Conservation (phyloP, 2,113 vertebrate species). For the Daphoenositta chrysoptera region DNA sequence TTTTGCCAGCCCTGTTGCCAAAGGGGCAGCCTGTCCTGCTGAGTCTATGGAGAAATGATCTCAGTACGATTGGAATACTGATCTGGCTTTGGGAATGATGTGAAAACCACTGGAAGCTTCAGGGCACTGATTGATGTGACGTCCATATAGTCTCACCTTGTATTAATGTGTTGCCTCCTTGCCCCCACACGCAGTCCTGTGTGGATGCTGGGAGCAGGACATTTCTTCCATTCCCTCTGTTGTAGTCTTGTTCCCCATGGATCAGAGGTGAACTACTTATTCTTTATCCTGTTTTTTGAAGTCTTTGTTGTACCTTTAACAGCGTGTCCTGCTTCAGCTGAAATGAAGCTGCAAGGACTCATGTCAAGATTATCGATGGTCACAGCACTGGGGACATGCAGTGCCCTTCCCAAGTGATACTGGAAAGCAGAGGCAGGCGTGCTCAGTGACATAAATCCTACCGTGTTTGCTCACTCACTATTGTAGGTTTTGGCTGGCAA, state of each 20-base stretch:
- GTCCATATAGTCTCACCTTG: not conserved
- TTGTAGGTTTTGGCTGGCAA: slow-evolving; percentile 28
- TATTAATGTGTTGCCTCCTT: not conserved
- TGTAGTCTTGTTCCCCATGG: not conserved
- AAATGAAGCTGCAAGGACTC: not conserved
- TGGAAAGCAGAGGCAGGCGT: not conserved
- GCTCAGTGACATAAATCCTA: not conserved
- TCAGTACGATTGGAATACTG: not conserved
- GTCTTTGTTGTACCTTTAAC: not conserved
- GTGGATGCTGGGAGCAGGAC: not conserved
- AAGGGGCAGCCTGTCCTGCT: not conserved
- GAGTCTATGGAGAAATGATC: not conserved
- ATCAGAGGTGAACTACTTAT: not conserved
- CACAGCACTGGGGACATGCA: not conserved
- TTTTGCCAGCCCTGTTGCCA: not conserved
- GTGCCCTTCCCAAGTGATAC: not conserved
- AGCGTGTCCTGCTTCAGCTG: not conserved
- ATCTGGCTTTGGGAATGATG: not conserved
- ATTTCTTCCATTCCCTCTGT: not conserved
- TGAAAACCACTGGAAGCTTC: not conserved
- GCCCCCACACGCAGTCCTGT: accelerated
- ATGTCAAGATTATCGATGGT: not conserved
- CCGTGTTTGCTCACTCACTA: not conserved
- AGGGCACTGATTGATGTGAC: not conserved
- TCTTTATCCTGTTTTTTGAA: not conserved